phyloP scores from a whole-genome alignment of 2,797 vertebrate genomes.

The Peromyscus melanophrys region DNA sequence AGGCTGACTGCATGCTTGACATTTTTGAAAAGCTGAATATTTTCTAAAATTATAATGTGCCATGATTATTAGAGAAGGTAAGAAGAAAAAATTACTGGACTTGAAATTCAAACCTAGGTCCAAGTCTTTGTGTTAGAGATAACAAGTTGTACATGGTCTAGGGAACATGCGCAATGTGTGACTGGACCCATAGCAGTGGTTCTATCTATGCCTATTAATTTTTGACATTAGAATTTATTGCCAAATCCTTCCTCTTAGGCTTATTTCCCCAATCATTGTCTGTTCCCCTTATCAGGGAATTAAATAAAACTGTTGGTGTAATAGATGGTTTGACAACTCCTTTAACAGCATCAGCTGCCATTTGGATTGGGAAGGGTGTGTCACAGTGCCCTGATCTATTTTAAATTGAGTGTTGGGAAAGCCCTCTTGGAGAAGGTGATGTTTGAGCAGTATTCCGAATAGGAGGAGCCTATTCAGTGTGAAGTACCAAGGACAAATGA shows the following conservation, averaged over 20 bases:
- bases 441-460: neutral
- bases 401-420: neutral
- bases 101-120: neutral
- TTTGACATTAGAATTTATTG: neutral
- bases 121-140: neutral
- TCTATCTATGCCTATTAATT: neutral
- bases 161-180: rapidly evolving
- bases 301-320: neutral
- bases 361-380: neutral
- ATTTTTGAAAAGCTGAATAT: conserved; percentile 25
- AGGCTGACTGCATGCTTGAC: neutral
- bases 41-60: neutral
- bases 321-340: neutral
- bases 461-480: neutral
- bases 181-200: neutral
- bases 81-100: neutral
- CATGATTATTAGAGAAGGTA: neutral
- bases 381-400: neutral
- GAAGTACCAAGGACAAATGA: neutral
- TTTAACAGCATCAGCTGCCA: neutral
- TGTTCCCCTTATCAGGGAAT: neutral
- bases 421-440: neutral
- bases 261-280: neutral
- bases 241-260: neutral
- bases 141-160: neutral